These are phyloP conservation scores for Chloropsis cyanopogon DNA, from an alignment of 2,113 vertebrate species.

Conservation along the genomic window DNA sequence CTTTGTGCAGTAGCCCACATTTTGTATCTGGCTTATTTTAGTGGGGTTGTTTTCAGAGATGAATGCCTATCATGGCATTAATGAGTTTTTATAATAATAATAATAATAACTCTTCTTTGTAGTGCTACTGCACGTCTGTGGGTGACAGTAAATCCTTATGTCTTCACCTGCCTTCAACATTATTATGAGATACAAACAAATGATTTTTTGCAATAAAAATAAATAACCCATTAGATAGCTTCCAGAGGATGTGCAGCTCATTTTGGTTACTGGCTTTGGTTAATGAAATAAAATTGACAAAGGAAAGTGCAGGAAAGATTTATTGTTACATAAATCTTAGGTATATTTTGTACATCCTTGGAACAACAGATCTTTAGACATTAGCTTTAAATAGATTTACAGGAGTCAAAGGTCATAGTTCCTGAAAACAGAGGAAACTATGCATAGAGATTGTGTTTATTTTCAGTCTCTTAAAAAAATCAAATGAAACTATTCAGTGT, in stretches of 20 bases:
- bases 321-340: slow-evolving; percentile 62
- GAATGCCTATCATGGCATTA: not conserved
- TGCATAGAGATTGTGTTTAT: slow-evolving; percentile 71
- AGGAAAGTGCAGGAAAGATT: slow-evolving; percentile 40
- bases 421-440: slow-evolving; percentile 74
- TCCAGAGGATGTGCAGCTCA: slow-evolving; percentile 48
- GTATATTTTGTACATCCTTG: slow-evolving; percentile 65
- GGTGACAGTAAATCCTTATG: slow-evolving; percentile 21
- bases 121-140: not conserved
- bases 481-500: slow-evolving; percentile 54
- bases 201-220: slow-evolving; percentile 34
- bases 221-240: slow-evolving; percentile 56
- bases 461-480: slow-evolving; percentile 73
- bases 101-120: not conserved
- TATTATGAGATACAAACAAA: slow-evolving; percentile 57
- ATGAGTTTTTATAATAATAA: not conserved
- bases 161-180: slow-evolving; percentile 50
- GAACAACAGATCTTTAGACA: slow-evolving; percentile 63
- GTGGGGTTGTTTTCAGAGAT: not conserved
- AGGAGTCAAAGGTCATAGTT: slow-evolving; percentile 69
- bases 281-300: slow-evolving; percentile 58
- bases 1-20: not conserved
- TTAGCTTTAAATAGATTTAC: slow-evolving; percentile 69
- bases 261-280: slow-evolving; percentile 27
- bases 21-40: not conserved